Evolutionary conservation across 2,888 invertebrate species (phyloP), one percentile per base, ranked within the genome.

Genomic region (Rhaphigaster nebulosa): DNA sequence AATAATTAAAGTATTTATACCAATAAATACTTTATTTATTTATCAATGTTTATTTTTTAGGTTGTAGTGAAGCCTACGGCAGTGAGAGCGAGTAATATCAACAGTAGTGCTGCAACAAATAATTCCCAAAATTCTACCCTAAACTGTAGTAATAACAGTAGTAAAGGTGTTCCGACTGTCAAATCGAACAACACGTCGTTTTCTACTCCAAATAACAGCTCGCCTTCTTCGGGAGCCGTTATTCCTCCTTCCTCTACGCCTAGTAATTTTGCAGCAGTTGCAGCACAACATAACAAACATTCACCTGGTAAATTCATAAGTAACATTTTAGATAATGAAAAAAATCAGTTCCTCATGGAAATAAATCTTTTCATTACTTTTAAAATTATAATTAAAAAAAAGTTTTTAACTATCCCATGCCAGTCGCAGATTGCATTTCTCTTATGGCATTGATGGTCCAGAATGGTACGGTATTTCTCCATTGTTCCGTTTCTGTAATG

Each of bases 31-130:
- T 50, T 84, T 45, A 13, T 26, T 50, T 84, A n/a, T 45, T 45
- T n/a, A 84, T 84, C 38, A 84, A 45, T 84, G 15, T 45, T 89
- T 93, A 93, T 92, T 91, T 92, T 95, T 93, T 95, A 97, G 97
- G 97, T 97, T 94, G 96, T 93, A 52, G 92, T 98, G 93, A 98
- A 98, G 95, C 98, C 98, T 92, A 96, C 96, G 93, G 97, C 98
- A 92, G 96, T 98, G 93, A 94, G 94, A 94, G 94, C 95, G 96
- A 90, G 91, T 88, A 91, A 91, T 84, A 65, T 94, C 96, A 96
- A 94, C 90, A 60, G 88, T 91, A 94, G 94, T 93, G 93, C 93
- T 94, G 94, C 94, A 93, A 94, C 94, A 93, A 76, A 87, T 87
- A 90, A 90, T 87, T 87, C 76, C 88, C 89, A 38, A 91, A 92